phyloP scores from a whole-genome alignment of 2,797 vertebrate species.

The Cirrhinus molitorella region DNA sequence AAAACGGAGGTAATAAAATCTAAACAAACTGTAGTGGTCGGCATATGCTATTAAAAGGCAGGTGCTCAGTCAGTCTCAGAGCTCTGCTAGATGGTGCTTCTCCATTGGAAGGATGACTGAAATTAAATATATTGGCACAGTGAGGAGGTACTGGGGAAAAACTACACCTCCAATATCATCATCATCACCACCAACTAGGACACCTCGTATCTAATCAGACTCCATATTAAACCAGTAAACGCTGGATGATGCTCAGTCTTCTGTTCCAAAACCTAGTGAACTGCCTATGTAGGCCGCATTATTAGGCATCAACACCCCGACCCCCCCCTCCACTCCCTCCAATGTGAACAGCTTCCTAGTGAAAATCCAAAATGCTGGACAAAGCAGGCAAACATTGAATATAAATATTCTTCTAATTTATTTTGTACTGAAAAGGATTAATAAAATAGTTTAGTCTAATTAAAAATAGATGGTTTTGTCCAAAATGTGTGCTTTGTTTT shows the following conservation, averaged over 20 bases:
- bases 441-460: background rate
- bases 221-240: background rate
- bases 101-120: slow-evolving; percentile 53
- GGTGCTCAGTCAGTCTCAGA: slow-evolving; percentile 39
- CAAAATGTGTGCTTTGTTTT: background rate
- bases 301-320: background rate
- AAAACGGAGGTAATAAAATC: slow-evolving; percentile 58
- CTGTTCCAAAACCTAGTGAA: slow-evolving; percentile 24
- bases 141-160: slow-evolving; percentile 57
- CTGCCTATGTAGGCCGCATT: background rate
- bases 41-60: slow-evolving; percentile 55
- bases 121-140: slow-evolving; percentile 70
- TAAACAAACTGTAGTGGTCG: slow-evolving; percentile 12
- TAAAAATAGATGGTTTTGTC: background rate
- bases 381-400: background rate
- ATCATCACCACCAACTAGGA: background rate
- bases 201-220: background rate
- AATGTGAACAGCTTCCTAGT: too few relatives aligned
- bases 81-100: slow-evolving; percentile 3
- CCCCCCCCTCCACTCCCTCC: too few relatives aligned
- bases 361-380: too few relatives aligned
- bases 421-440: background rate
- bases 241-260: background rate
- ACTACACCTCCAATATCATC: background rate
- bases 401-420: background rate